Evolutionary conservation across 2,888 invertebrate species (phyloP), one percentile per base, ranked within the genome.

Genomic region (Aphodius sticticus): DNA sequence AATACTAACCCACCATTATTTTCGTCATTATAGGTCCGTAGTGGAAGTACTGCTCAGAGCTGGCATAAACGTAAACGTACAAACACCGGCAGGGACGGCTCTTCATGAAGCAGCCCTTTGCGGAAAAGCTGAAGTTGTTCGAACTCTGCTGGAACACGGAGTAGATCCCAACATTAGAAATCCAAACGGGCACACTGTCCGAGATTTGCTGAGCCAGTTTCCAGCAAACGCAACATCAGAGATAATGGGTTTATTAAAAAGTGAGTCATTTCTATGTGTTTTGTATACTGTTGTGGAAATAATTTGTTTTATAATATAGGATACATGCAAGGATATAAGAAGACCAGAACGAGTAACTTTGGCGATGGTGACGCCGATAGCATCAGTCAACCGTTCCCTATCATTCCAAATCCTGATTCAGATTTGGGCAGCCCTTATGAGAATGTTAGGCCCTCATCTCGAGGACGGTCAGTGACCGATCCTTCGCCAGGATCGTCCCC

Each of bases 81-180:
- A 95, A 84, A 97, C 97, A 14, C 93, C 94, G 81, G 93, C 94
- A 53, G 98, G 98, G 0, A 97, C 97, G 6, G 96, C 98, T 0
- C 91, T 99, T 81, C 98, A 98, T 90, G 97, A 98, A 88, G 98
- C 98, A 0, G 97, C 97, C 0, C 92, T 97, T 35, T 97, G 95
- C 88, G 97, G 97, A 16, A 97, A 97, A 89, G 94, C 95, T 83
- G 95, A 96, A 80, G 97, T 97, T 16, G 97, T 97, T 26, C 92
- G 95, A 78, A 92, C 95, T 0, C 91, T 98, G 69, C 90, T 98
- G 15, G 94, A 95, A 82, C 92, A 94, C 84, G 97, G 96, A 0
- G 96, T 96, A 16, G 96, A 97, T 88, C 91, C 96, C 70, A 92
- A 93, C 81, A 94, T 96, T 72, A 92, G 94, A 35, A 96, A 99